Conservation (phyloP, 2,797 vertebrate genomes). For the Notolepis coatsorum region DNA sequence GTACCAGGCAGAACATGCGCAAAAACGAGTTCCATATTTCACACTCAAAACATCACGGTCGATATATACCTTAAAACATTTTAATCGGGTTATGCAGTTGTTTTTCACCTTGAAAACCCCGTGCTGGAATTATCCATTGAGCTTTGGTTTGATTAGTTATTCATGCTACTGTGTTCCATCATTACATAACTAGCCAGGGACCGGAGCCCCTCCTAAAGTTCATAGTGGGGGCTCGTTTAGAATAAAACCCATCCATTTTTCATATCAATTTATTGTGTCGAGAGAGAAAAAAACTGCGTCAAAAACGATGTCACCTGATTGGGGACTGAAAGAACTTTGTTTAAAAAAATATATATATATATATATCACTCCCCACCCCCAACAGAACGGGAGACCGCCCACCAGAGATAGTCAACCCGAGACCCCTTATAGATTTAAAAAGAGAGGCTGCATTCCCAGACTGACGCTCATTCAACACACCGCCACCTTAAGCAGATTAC, state of each 20-base stretch:
- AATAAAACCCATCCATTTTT: constrained; percentile 17
- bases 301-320: constrained; percentile 95
- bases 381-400: constrained; percentile 95
- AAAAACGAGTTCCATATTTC: neutral
- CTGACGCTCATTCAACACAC: constrained; percentile 99
- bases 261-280: constrained; percentile 41
- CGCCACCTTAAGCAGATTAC: constrained; percentile 89
- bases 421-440: constrained; percentile 99
- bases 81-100: neutral
- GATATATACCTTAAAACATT: neutral
- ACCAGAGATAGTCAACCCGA: constrained; percentile 93
- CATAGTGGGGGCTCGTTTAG: neutral
- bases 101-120: constrained; percentile 26
- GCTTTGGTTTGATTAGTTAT: constrained; percentile 4
- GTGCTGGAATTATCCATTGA: constrained; percentile 7
- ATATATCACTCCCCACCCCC: constrained; percentile 89
- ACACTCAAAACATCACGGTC: neutral
- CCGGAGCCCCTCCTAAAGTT: neutral
- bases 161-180: neutral
- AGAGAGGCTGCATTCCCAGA: constrained; percentile 97
- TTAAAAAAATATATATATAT: constrained; percentile 70
- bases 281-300: constrained; percentile 78
- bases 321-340: constrained; percentile 89
- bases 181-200: neutral
- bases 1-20: constrained; percentile 24